A percentile compares a stretch with the other conserved stretches of the same genome.
Conservation (phyloP, 2,797 vertebrate genomes). For the Falco naumanni region DNA sequence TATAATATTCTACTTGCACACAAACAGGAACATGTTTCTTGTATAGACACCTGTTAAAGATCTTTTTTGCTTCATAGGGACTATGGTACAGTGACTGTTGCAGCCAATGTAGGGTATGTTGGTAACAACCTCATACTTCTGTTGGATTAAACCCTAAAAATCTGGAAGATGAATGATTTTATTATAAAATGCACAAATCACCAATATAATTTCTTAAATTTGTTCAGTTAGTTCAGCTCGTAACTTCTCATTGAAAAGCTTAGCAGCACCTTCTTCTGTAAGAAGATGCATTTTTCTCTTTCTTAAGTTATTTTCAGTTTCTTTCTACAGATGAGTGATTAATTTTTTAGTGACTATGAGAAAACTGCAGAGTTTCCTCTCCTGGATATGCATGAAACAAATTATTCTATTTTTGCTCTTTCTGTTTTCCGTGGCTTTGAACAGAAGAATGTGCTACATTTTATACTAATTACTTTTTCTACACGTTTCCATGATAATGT, state of each 20-base stretch:
- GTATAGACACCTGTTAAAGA: background rate
- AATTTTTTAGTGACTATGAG: background rate
- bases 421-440: background rate
- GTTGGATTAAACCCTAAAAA: background rate
- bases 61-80: background rate
- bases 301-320: background rate
- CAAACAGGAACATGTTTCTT: background rate
- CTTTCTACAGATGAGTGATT: background rate
- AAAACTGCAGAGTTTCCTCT: background rate
- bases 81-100: background rate
- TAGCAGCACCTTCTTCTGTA: background rate
- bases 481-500: background rate
- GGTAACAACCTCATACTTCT: fast-evolving
- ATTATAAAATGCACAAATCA: background rate
- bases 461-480: background rate
- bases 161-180: background rate
- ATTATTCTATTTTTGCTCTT: background rate
- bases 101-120: background rate
- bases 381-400: background rate
- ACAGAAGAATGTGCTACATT: background rate
- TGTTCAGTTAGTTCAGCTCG: background rate
- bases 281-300: background rate
- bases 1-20: background rate
- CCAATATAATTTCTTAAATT: background rate
- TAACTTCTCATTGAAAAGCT: background rate